Conservation (phyloP, 2,888 invertebrate species). For the Neocrepidodera transversa region DNA sequence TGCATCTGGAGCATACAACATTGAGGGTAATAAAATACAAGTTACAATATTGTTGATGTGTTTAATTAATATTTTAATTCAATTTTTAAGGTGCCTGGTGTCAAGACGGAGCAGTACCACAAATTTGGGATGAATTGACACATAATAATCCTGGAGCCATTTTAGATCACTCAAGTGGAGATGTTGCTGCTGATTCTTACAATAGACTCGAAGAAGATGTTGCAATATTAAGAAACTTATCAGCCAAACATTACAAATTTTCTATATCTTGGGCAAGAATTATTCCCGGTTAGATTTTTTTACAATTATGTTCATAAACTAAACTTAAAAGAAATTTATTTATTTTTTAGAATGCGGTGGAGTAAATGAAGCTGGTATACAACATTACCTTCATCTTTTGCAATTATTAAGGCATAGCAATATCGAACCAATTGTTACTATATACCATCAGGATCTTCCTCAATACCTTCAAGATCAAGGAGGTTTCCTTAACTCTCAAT, state of each 20-base stretch:
- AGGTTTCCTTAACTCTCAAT: slow-evolving; percentile 13
- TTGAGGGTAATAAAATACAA: not conserved
- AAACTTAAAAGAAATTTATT: too few relatives aligned
- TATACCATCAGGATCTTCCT: slow-evolving; percentile 25
- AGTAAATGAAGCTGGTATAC: not conserved
- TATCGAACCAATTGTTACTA: slow-evolving; percentile 25
- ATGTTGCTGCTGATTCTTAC: slow-evolving; percentile 14
- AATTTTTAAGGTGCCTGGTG: slow-evolving; percentile 16
- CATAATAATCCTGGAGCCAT: slow-evolving; percentile 2
- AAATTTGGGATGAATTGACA: slow-evolving; percentile 18
- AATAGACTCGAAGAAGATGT: slow-evolving; percentile 17
- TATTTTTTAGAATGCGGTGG: not conserved
- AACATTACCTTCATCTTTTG: not conserved
- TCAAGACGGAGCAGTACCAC: slow-evolving; percentile 3
- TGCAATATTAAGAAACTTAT: slow-evolving; percentile 10
- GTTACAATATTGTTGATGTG: too few relatives aligned
- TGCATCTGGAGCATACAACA: not conserved
- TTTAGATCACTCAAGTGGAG: slow-evolving; percentile 4
- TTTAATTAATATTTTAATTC: too few relatives aligned
- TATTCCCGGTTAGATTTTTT: slow-evolving; percentile 12
- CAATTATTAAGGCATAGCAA: slow-evolving; percentile 6
- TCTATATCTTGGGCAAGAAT: slow-evolving; percentile 16
- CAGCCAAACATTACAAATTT: slow-evolving; percentile 13
- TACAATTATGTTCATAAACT: too few relatives aligned
- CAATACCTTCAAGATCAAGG: slow-evolving; percentile 27